These are phyloP conservation scores for Eledona agricola DNA, from an alignment of 2,888 invertebrate genomes.

Conservation along the genomic window DNA sequence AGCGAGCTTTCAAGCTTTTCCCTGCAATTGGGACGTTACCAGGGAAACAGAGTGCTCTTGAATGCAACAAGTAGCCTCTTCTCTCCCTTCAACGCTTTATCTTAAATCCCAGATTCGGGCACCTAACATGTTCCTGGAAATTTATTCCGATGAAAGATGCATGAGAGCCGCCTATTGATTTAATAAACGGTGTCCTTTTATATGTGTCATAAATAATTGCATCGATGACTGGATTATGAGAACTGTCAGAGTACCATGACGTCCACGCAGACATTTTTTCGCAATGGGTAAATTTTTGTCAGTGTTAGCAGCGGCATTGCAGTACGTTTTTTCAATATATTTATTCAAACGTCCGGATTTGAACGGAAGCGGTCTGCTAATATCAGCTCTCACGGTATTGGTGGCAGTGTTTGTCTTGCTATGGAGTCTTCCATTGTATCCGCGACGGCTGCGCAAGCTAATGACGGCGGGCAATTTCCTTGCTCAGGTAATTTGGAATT, in stretches of 20 bases:
- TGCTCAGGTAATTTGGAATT: slow-evolving; percentile 47
- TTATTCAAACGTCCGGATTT: slow-evolving; percentile 51
- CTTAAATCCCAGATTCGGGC: slow-evolving; percentile 22
- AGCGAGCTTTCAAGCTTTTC: slow-evolving; percentile 26
- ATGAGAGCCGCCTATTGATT: too few relatives aligned
- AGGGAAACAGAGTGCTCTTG: slow-evolving; percentile 51
- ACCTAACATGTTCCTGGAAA: slow-evolving; percentile 10
- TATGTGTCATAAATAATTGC: too few relatives aligned
- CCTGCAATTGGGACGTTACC: slow-evolving; percentile 37
- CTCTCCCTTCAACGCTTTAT: slow-evolving; percentile 2
- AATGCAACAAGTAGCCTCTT: slow-evolving; percentile 47
- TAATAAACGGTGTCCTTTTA: too few relatives aligned
- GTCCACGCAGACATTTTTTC: slow-evolving; percentile 34
- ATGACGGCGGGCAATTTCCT: slow-evolving; percentile 45
- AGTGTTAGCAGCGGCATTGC: slow-evolving; percentile 50
- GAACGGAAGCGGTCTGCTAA: slow-evolving; percentile 50
- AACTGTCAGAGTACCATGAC: too few relatives aligned
- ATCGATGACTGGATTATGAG: too few relatives aligned
- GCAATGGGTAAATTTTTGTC: slow-evolving; percentile 55
- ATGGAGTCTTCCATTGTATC: slow-evolving; percentile 54
- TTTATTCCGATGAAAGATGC: slow-evolving; percentile 19
- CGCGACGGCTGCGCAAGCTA: slow-evolving; percentile 50
- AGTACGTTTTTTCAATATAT: slow-evolving; percentile 51
- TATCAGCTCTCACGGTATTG: slow-evolving; percentile 55
- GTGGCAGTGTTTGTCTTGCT: slow-evolving; percentile 53